Percentiles rank a stretch among this genome's conserved stretches.
phyloP scores from a whole-genome alignment of 2,888 invertebrate species.

The Cheilosia impressa region DNA sequence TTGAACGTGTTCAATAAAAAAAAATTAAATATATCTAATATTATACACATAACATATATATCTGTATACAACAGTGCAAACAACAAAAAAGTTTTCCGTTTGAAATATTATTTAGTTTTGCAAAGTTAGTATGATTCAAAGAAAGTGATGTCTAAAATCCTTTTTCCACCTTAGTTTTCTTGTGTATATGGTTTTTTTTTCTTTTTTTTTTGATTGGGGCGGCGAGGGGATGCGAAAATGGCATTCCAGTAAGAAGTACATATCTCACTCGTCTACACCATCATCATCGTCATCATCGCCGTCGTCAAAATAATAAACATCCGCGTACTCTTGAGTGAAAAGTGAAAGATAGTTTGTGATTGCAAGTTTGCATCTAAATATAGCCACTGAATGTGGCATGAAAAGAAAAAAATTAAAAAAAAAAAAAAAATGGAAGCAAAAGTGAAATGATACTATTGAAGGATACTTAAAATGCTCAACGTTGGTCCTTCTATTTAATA shows the following conservation, averaged over 20 bases:
- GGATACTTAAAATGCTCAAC: constrained; percentile 64
- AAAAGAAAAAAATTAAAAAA: constrained; percentile 6
- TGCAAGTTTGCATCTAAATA: constrained; percentile 48
- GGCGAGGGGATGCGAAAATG: constrained; percentile 20
- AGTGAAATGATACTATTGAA: constrained; percentile 64
- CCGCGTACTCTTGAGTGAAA: constrained; percentile 37
- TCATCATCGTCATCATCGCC: constrained; percentile 34
- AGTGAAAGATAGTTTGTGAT: constrained; percentile 57
- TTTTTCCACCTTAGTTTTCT: constrained; percentile 53
- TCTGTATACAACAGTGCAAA: constrained; percentile 60
- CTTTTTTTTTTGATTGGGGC: not conserved
- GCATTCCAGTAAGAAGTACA: constrained; percentile 50
- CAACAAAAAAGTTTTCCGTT: constrained; percentile 25
- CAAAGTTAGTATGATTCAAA: constrained; percentile 47
- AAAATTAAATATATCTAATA: constrained; percentile 32
- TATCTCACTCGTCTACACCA: constrained; percentile 20
- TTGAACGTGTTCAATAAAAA: constrained; percentile 68
- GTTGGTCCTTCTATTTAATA: constrained; percentile 14
- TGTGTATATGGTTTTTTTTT: constrained; percentile 58
- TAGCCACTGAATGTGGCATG: constrained; percentile 16
- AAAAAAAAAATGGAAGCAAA: constrained; percentile 28
- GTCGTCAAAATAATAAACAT: constrained; percentile 39
- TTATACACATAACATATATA: constrained; percentile 32
- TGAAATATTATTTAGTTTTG: constrained; percentile 19
- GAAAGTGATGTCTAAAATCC: constrained; percentile 44